Conservation (phyloP, 1,140 invertebrate genomes). For the Portunus trituberculatus region DNA sequence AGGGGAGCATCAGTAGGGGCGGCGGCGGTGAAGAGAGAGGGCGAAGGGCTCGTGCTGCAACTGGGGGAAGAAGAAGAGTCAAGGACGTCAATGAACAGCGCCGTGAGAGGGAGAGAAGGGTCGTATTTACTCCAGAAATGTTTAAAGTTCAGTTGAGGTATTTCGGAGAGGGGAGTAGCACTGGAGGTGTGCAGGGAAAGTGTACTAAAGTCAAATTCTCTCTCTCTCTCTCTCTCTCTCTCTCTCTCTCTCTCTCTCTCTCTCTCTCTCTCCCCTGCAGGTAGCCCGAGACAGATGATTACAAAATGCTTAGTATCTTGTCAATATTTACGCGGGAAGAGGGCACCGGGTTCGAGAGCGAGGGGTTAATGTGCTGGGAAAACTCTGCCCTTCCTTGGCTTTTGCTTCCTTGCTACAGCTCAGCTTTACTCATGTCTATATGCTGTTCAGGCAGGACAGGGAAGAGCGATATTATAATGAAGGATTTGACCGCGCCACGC, state of each 20-base stretch:
- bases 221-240: conserved; percentile 18
- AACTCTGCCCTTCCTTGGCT: neutral
- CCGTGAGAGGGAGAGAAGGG: conserved; percentile 59
- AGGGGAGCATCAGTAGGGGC: conserved; percentile 21
- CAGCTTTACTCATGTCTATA: conserved; percentile 15
- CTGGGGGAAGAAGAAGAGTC: conserved; percentile 50
- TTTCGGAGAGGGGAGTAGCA: conserved; percentile 34
- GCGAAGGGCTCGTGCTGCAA: neutral
- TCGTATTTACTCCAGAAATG: conserved; percentile 62
- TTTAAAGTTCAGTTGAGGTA: conserved; percentile 64
- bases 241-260: conserved; percentile 40
- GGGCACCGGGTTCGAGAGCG: neutral
- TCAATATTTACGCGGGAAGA: conserved; percentile 4
- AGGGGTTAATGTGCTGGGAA: neutral
- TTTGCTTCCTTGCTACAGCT: neutral
- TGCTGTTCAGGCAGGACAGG: no score
- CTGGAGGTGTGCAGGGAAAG: conserved; percentile 39
- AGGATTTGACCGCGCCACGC: no score
- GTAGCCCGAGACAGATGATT: conserved; percentile 1
- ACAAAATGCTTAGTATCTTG: neutral
- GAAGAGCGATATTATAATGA: no score
- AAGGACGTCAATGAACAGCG: conserved; percentile 65
- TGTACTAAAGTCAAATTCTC: conserved; percentile 40
- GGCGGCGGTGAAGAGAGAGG: conserved; percentile 36
- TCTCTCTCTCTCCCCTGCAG: conserved; percentile 27